A percentile compares a stretch with the other conserved stretches of the same genome.
phyloP scores from a whole-genome alignment of 2,113 vertebrate genomes.

The Bolborhynchus lineola region DNA sequence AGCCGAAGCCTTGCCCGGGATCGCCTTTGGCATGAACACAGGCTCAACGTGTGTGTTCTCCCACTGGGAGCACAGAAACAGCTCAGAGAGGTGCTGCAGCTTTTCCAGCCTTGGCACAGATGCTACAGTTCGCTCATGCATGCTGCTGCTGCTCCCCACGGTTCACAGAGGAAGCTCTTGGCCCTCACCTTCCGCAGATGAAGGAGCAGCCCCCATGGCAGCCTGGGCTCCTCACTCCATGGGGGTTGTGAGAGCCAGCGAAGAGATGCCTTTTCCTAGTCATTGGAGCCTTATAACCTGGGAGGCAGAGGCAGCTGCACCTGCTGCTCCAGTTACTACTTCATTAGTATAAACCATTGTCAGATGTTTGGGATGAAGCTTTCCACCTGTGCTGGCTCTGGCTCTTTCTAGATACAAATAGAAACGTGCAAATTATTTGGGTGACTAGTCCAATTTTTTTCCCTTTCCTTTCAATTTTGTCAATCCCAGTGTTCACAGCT shows the following conservation, averaged over 20 bases:
- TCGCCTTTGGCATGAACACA: accelerated
- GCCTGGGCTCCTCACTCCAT: accelerated
- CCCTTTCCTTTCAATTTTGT: not conserved
- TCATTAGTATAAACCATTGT: not conserved
- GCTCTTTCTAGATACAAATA: not conserved
- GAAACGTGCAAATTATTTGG: not conserved
- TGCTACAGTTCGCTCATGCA: accelerated
- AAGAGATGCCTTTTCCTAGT: accelerated
- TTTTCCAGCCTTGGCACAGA: not conserved
- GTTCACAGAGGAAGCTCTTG: accelerated
- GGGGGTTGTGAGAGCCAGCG: accelerated
- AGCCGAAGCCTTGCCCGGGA: not conserved
- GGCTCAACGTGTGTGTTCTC: not conserved
- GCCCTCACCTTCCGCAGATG: accelerated
- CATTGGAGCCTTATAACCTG: not conserved
- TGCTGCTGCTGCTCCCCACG: accelerated
- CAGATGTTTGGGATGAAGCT: accelerated
- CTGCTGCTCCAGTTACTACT: not conserved
- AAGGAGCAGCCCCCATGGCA: accelerated
- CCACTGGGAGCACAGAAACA: not conserved
- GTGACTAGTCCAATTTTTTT: too few relatives aligned
- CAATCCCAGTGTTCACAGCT: not conserved
- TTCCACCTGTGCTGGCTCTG: not conserved
- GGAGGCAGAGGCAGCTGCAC: not conserved
- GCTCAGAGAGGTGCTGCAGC: not conserved